Evolutionary conservation across 2,113 vertebrate species (phyloP), one percentile per base, ranked within the genome.

Genomic region (Odocoileus hemionus): DNA sequence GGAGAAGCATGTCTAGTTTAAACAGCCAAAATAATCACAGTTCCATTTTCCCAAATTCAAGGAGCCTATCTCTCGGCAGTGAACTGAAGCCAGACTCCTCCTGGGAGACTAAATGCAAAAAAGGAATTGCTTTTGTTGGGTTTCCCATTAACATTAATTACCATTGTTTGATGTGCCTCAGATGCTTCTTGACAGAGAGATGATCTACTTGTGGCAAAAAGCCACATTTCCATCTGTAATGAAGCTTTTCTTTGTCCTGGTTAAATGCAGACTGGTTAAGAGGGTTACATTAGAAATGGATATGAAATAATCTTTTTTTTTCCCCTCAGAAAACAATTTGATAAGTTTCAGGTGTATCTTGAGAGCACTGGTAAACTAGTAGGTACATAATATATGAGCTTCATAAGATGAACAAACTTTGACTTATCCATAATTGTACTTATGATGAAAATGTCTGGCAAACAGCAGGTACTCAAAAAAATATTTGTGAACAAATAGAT

Each of bases 111-210:
- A 94, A 83, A 90, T 21, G 21, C 50, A 87, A 19, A 45, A 95
- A 94, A 97, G 45, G 78, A 85, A 98, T 97, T 95, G 96, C 93
- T 95, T 96, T 90, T 92, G 78, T 96, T 61, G 67, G 25, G 16
- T 89, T 97, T 96, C 28, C 52, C 70, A 84, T 95, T 96, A 97
- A 70, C 78, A 47, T 94, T 95, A 90, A 96, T 96, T 97, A 83
- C 36, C 57, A 74, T 79, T 94, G 61, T 96, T 89, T 90, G 86
- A 74, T 95, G 80, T 70, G 19, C 13, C 70, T 92, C 28, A 76
- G 55, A 82, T 84, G 6, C 55, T 82, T 83, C 70, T 94, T 92
- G 85, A 97, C 94, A 97, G 93, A 58, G 28, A 94, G 74, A 92
- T 96, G 39, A 57, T 86, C 45, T 82, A 43, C 47, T 57, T 21